Percentiles rank a stretch among this genome's conserved stretches.
Evolutionary conservation across 2,113 vertebrate species (phyloP).

Genomic region (Crotalus tigris): DNA sequence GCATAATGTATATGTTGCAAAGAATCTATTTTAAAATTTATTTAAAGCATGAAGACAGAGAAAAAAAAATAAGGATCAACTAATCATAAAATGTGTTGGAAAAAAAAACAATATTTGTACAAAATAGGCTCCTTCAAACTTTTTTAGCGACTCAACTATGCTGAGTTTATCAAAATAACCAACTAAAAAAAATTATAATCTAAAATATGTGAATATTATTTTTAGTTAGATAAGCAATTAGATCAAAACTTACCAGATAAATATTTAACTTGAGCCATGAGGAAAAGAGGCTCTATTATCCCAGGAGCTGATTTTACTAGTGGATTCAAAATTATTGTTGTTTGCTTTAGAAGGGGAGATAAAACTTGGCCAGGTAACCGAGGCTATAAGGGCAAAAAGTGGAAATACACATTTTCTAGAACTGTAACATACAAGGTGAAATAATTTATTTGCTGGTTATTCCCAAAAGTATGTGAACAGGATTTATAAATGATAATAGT

Average conservation of each 20-base stretch:
- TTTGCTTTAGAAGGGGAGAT: constrained; percentile 71
- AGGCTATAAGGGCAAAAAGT: constrained; percentile 42
- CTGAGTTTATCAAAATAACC: not conserved
- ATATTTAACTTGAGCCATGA: constrained; percentile 71
- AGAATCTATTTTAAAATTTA: not conserved
- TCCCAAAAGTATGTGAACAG: not conserved
- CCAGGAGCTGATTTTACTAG: constrained; percentile 67
- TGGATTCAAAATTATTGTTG: constrained; percentile 63
- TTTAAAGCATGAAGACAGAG: not conserved
- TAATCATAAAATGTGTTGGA: not conserved
- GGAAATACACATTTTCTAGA: not conserved
- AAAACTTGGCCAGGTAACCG: constrained; percentile 60
- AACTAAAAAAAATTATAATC: not conserved
- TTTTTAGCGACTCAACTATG: not conserved
- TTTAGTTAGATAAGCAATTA: not conserved
- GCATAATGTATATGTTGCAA: not conserved
- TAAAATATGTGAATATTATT: not conserved
- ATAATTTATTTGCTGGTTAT: not conserved
- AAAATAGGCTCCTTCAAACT: not conserved
- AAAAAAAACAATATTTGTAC: not conserved
- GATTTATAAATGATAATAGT: not conserved
- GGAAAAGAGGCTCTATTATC: constrained; percentile 60
- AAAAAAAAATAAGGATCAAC: not conserved
- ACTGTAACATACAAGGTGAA: not conserved
- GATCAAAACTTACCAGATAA: constrained; percentile 65